Evolutionary conservation across 2,113 vertebrate genomes (phyloP), one percentile per base, ranked within the genome.

Genomic region (Periophthalmus modestus): DNA sequence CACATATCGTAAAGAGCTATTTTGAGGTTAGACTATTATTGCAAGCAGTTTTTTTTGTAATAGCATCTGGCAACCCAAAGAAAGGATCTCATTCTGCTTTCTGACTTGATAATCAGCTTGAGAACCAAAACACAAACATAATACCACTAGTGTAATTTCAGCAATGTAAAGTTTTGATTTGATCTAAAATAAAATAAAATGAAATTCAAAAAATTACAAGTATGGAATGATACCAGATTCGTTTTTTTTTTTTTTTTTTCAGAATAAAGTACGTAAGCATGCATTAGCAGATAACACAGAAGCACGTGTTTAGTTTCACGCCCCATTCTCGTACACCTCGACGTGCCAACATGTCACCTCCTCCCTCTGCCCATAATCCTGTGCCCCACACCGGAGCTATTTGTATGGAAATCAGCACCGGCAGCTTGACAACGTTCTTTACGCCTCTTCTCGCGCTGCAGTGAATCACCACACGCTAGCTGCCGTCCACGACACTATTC

Each of bases 321-420:
- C 62, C 69, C 66, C 68, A 68, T 52, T 48, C 78, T 68, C 65
- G 67, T 77, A 85, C 78, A 62, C 2, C 13, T 74, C 68, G 33
- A 36, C 21, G 59, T 86, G 83, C 70, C 66, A 63, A 82, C 72
- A 46, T 34, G 74, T 62, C 83, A 74, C 79, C 78, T 75, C 68
- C 59, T 68, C 52, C 79, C 75, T 66, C 71, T 80, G 70, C 59
- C 69, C 69, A 70, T 83, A 75, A 81, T 71, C 71, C 52, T 75
- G 46, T 7, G 3, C 70, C 50, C 73, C 76, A 36, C 71, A 69
- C 61, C 0, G 7, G 65, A 62, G 79, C 79, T 71, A 82, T 89
- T 89, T 85, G 82, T 80, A 89, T 89, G 83, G 84, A 90, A 88
- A 90, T 87, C 62, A 83, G 72, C 2, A 33, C 48, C 72, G 74